Evolutionary conservation across 2,797 vertebrate species (phyloP).

Genomic region (Halcyon badia): DNA sequence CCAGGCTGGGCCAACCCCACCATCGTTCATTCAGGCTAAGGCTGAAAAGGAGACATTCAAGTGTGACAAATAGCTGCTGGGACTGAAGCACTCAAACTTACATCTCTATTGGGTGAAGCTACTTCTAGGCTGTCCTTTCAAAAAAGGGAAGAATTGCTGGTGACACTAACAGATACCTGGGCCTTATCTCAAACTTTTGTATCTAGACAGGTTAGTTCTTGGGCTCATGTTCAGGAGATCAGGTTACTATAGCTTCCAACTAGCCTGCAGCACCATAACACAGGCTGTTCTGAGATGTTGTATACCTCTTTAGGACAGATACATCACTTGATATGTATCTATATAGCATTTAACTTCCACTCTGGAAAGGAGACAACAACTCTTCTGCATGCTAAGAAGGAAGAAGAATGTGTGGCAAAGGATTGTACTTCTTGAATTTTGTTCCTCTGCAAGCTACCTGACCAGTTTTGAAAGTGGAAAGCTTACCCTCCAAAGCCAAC

Average conservation of each 20-base stretch:
- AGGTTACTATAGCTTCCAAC: not conserved
- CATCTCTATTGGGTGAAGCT: not conserved
- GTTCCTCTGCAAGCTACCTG: not conserved
- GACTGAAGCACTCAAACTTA: not conserved
- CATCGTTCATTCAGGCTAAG: not conserved
- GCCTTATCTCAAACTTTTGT: not conserved
- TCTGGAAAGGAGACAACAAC: not conserved
- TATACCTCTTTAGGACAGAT: not conserved
- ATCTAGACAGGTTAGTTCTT: not conserved
- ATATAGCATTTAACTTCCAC: not conserved
- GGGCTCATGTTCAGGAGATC: not conserved
- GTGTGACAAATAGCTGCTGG: not conserved
- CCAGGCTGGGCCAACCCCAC: not conserved
- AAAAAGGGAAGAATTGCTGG: not conserved
- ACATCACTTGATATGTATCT: not conserved
- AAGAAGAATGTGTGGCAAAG: not conserved
- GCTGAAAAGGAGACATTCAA: not conserved
- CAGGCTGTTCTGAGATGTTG: not conserved
- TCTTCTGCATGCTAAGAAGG: not conserved
- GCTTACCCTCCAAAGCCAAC: not conserved
- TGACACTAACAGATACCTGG: not conserved
- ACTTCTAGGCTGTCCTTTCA: not conserved
- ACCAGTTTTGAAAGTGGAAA: not conserved
- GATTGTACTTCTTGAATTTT: not conserved
- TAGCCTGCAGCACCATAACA: accelerated